Evolutionary conservation across 1,140 invertebrate genomes (phyloP), one percentile per base, ranked within the genome.

Genomic region (Euura lappo): DNA sequence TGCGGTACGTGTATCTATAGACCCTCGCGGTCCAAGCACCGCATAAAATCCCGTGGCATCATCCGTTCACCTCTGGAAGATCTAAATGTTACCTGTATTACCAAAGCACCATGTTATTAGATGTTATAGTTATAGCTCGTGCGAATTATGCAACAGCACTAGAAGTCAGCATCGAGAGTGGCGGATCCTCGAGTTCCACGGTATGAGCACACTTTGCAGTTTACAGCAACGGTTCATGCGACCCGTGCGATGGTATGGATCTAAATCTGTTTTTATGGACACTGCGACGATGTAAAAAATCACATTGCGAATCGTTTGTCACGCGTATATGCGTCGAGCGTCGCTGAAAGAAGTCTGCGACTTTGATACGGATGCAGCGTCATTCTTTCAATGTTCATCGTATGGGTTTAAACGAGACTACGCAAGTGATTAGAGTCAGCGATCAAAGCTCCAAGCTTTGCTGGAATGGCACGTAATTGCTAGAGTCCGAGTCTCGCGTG

Each of bases 91-190:
- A 60, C 51, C 8, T 60, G 51, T 5, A 60, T 60, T n/a, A 60
- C 51, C 51, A n/a, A 60, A 60, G 51, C 51, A 60, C 10, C 51
- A n/a, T 60, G 51, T 60, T 60, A 60, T 60, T 60, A 60, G 13
- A 60, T 60, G 51, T 60, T 60, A 60, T n/a, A n/a, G 51, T 60
- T 60, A 60, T 60, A 60, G 51, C 51, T 60, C 51, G 51, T 60
- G 51, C 3, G 13, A 60, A 60, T 60, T 60, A 60, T 60, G 51
- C 51, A 60, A 60, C 51, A 60, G 51, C 10, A n/a, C 51, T 3
- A 60, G 51, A 8, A 60, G 51, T 60, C 51, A 11, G 13, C 51
- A 60, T 60, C 51, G 51, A 60, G 51, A 60, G 51, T 60, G 13
- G 51, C 51, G 51, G 51, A 60, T 60, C 51, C 51, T n/a, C 51